phyloP scores from a whole-genome alignment of 2,113 vertebrate genomes.

The Sinocyclocheilus anophthalmus region DNA sequence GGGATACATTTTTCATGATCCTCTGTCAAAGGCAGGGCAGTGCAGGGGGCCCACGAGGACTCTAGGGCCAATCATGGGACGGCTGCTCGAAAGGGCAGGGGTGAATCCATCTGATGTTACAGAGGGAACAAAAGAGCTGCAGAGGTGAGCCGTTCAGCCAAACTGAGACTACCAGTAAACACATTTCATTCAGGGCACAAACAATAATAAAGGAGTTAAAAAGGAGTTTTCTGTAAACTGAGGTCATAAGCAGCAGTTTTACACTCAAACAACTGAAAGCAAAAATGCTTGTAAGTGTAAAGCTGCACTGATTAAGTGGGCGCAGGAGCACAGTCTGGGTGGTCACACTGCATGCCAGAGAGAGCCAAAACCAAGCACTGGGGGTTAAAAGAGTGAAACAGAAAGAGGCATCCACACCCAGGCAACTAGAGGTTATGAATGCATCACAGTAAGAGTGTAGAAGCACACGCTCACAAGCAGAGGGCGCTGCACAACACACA shows the following conservation, averaged over 20 bases:
- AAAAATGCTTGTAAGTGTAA: slow-evolving; percentile 16
- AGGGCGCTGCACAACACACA: slow-evolving; percentile 30
- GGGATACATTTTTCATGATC: slow-evolving; percentile 30
- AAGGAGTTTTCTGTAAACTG: not conserved
- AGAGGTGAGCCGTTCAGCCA: not conserved
- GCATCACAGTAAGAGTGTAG: not conserved
- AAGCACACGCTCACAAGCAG: slow-evolving; percentile 33
- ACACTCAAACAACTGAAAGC: not conserved
- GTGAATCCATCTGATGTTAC: not conserved
- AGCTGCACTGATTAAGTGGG: slow-evolving; percentile 20
- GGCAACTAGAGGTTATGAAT: not conserved
- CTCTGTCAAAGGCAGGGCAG: not conserved
- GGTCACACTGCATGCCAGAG: slow-evolving; percentile 12
- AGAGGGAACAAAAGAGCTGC: slow-evolving; percentile 36
- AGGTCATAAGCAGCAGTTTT: slow-evolving; percentile 17
- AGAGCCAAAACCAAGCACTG: not conserved
- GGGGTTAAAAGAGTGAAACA: slow-evolving; percentile 11
- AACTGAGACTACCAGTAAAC: no score
- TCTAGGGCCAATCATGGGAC: not conserved
- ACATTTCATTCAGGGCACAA: not conserved
- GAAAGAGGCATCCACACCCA: slow-evolving; percentile 7
- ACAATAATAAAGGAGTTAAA: not conserved
- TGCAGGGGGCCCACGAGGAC: slow-evolving; percentile 23
- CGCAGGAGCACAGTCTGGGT: not conserved
- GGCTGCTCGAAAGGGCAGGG: not conserved